phyloP scores from a whole-genome alignment of 37 sponge, comb jelly and placozoan genomes.

The Aphrocallistes beatrix region DNA sequence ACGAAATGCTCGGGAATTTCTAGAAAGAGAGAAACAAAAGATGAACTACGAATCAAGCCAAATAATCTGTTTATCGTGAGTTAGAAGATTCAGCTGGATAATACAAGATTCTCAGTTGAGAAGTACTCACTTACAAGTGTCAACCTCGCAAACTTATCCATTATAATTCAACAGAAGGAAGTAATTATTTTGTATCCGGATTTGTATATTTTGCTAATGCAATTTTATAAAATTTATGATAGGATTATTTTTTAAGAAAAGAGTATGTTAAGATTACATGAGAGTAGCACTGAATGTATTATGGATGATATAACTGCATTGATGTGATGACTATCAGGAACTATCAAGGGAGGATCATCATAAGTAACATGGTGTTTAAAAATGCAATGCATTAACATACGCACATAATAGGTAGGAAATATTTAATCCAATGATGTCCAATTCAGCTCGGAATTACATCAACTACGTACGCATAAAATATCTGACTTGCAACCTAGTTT shows the following conservation, averaged over 20 bases:
- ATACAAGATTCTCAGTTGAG: background rate
- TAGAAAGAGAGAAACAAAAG: background rate
- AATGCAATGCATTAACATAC: too few species aligned
- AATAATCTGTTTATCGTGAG: background rate
- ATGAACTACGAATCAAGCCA: background rate
- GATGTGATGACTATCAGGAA: too few species aligned
- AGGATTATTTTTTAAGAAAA: background rate
- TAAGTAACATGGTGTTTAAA: too few species aligned
- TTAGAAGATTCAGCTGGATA: background rate
- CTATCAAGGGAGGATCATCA: too few species aligned
- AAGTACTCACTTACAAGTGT: conserved; percentile 13
- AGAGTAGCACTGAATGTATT: too few species aligned
- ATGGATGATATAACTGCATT: too few species aligned
- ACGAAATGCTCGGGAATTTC: too few species aligned
- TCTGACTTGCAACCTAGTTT: too few species aligned
- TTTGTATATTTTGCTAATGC: conserved; percentile 12
- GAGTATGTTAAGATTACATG: background rate
- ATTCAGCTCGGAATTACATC: too few species aligned
- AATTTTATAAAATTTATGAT: background rate
- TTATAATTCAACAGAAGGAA: background rate
- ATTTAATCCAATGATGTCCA: too few species aligned
- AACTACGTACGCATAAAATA: too few species aligned
- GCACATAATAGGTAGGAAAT: too few species aligned
- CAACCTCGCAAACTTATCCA: background rate
- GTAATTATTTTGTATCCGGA: background rate